Evolutionary conservation across 2,888 invertebrate genomes (phyloP).

Genomic region (Prostheceraeus crozeri): DNA sequence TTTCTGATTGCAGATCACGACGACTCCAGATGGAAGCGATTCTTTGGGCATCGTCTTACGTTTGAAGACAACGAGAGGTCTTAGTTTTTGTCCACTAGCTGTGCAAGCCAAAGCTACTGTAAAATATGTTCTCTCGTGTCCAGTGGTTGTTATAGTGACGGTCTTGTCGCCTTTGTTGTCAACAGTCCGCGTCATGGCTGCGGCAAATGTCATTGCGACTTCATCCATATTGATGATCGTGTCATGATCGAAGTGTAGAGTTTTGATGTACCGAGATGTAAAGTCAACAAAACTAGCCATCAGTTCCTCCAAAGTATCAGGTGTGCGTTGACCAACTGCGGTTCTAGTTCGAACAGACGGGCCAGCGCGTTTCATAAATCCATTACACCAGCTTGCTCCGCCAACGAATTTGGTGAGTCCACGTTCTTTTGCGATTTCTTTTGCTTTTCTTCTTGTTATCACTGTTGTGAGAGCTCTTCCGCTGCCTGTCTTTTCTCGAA

Average conservation of each 20-base stretch:
- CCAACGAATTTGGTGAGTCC: too few relatives aligned
- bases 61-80: constrained; percentile 1
- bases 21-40: not conserved
- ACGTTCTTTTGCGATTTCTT: too few relatives aligned
- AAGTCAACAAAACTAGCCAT: too few relatives aligned
- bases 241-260: not conserved
- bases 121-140: constrained; percentile 13
- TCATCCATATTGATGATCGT: constrained; percentile 14
- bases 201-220: constrained; percentile 9
- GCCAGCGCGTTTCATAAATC: too few relatives aligned
- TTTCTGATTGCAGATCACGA: constrained; percentile 18
- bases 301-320: too few relatives aligned
- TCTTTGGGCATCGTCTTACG: constrained; percentile 1
- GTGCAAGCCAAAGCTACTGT: not conserved
- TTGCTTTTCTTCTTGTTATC: too few relatives aligned
- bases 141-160: not conserved
- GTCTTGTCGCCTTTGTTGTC: not conserved
- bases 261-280: too few relatives aligned
- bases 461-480: too few relatives aligned
- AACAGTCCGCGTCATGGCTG: not conserved
- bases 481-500: too few relatives aligned
- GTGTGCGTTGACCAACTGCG: too few relatives aligned
- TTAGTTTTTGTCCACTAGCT: not conserved
- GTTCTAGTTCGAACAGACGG: too few relatives aligned
- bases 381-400: too few relatives aligned